These are phyloP conservation scores for Epicauta chinensis DNA, from an alignment of 1,140 invertebrate genomes.

Conservation along the genomic window DNA sequence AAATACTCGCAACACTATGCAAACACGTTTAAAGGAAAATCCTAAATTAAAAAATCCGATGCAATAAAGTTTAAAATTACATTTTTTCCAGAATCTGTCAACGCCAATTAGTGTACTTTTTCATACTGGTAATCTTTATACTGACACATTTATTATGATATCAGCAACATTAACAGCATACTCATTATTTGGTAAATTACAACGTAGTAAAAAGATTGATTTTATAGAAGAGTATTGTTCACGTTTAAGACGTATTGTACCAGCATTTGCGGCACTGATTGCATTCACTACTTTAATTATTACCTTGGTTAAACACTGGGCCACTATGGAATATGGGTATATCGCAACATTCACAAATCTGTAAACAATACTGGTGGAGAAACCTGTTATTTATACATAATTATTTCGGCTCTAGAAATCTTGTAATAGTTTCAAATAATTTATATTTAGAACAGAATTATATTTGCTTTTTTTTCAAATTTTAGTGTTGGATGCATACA, in stretches of 20 bases:
- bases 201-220: slow-evolving; percentile 51
- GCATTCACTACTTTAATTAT: too few relatives aligned
- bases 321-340: slow-evolving; percentile 58
- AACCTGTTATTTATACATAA: too few relatives aligned
- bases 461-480: slow-evolving; percentile 24
- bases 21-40: too few relatives aligned
- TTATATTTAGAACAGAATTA: background rate
- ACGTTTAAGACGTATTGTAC: slow-evolving; percentile 54
- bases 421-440: slow-evolving; percentile 42
- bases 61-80: background rate
- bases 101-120: slow-evolving; percentile 65
- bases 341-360: slow-evolving; percentile 53
- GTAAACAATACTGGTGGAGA: slow-evolving; percentile 56
- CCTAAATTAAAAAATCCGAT: too few relatives aligned
- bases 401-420: slow-evolving; percentile 56
- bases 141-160: slow-evolving; percentile 72
- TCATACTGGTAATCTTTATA: slow-evolving; percentile 66
- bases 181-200: too few relatives aligned
- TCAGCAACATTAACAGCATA: too few relatives aligned
- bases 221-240: slow-evolving; percentile 54
- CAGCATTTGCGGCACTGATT: too few relatives aligned
- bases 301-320: too few relatives aligned
- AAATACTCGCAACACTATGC: background rate
- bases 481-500: slow-evolving; percentile 62
- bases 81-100: slow-evolving; percentile 51